A percentile compares a stretch with the other conserved stretches of the same genome.
phyloP scores from a whole-genome alignment of 2,113 vertebrate genomes.

The Hepsetus odoe region DNA sequence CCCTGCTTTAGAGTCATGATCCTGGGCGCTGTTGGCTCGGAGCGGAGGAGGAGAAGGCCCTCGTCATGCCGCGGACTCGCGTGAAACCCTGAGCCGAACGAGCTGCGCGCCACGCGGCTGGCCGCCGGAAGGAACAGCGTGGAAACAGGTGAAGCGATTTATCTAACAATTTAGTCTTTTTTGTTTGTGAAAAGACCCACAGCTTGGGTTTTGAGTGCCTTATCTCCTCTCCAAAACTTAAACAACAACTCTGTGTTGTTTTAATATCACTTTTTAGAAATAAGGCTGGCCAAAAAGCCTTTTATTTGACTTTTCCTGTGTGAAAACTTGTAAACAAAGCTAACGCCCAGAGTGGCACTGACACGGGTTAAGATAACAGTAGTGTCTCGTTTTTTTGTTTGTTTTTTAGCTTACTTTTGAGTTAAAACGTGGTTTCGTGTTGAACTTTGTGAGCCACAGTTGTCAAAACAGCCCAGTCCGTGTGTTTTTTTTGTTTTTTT shows the following conservation, averaged over 20 bases:
- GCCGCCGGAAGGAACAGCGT: neutral
- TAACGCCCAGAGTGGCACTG: too few relatives aligned
- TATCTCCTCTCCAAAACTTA: neutral
- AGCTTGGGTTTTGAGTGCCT: neutral
- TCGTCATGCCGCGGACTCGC: slow-evolving; percentile 45
- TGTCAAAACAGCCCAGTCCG: neutral
- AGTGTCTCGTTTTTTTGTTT: neutral
- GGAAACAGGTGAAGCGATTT: neutral
- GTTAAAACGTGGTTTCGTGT: neutral
- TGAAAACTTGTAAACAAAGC: too few relatives aligned
- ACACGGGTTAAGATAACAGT: too few relatives aligned
- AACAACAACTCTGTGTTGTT: neutral
- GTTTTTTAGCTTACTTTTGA: neutral
- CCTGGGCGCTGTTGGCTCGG: neutral
- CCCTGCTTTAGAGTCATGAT: neutral
- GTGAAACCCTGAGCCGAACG: slow-evolving; percentile 40
- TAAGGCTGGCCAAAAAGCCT: too few relatives aligned
- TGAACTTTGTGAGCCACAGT: neutral
- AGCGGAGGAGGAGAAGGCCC: slow-evolving; percentile 48
- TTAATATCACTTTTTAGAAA: too few relatives aligned
- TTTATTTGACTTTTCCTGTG: too few relatives aligned
- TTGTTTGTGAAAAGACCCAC: neutral
- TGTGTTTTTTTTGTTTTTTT: too few relatives aligned
- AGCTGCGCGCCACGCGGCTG: slow-evolving; percentile 14
- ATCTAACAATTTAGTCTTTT: neutral